Base-by-base conservation (phyloP, 2,888 invertebrate genomes). In the Tortrix viridana region DNA sequence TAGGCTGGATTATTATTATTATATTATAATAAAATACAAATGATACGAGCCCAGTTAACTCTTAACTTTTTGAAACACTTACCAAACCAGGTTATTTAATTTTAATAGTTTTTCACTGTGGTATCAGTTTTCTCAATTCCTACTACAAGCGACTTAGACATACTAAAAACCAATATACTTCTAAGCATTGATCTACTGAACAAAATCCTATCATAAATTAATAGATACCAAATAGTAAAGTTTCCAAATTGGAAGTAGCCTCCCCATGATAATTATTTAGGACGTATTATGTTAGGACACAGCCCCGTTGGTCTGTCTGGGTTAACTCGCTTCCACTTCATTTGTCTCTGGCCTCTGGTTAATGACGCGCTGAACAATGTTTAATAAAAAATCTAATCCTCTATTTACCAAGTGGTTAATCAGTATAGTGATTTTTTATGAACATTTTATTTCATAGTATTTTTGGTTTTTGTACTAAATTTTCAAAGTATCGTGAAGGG, bases 281-380 rank as follows among this genome's bases (percentile, higher is more conserved):
- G 86, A 79, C 82, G 76, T 89, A 88, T 90, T 89, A 86, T 89
- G 87, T 89, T 89, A 89, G 89, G 89, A 86, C 82, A 75, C 76
- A 72, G 76, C 78, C 75, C 74, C 75, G 73, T 76, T 81, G 77
- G 77, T 77, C 77, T 79, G 84, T 77, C 82, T 77, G 81, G 81
- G 82, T 84, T 82, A 82, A 79, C 74, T 79, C 74, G 72, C 72
- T 81, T 84, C 79, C 76, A 74, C 75, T 82, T 73, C 71, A 82
- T 83, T 82, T 73, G 73, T 71, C 69, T 71, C 72, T 75, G 73
- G 75, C 77, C 74, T 77, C 78, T 79, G 68, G 75, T 77, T 77
- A 74, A 77, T 77, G 72, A 74, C 68, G 66, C 55, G 54, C 64
- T 63, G 53, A 68, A 56, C 46, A 60, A 59, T 66, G 65, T 69